Percentiles rank a stretch among this genome's conserved stretches.
Conservation (phyloP, 2,797 vertebrate genomes). For the Pseudocheirus occidentalis region DNA sequence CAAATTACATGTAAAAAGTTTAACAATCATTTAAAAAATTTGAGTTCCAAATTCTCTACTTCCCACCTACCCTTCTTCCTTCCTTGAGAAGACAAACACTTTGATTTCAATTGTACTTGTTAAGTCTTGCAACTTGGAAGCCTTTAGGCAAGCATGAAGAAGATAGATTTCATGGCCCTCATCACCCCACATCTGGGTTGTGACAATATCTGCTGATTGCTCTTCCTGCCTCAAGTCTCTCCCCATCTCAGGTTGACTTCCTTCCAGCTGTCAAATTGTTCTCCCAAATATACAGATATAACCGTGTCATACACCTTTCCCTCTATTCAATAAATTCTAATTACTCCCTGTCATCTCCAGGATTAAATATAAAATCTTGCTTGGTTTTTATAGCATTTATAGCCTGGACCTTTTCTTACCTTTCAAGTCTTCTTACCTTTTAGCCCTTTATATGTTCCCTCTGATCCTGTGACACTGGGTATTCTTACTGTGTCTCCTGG, state of each 20-base stretch:
- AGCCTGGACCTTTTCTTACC: not conserved
- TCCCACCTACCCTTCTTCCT: not conserved
- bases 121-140: not conserved
- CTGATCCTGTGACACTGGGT: not conserved
- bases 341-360: not conserved
- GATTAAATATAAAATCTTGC: not conserved
- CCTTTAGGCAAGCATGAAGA: not conserved
- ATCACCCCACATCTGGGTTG: not conserved
- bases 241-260: not conserved
- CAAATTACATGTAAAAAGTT: not conserved
- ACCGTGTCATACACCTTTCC: not conserved
- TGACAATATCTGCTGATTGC: not conserved
- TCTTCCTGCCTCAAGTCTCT: not conserved
- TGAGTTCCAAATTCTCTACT: not conserved
- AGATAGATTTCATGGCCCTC: not conserved
- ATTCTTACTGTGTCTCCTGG: not conserved
- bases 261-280: not conserved
- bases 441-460: not conserved
- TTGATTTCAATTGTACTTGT: not conserved
- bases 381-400: not conserved
- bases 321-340: not conserved
- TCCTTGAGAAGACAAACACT: not conserved
- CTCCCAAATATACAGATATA: not conserved
- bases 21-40: not conserved
- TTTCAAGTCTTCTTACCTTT: not conserved